phyloP scores from a whole-genome alignment of 2,888 invertebrate species.

The Xylocampa areola region DNA sequence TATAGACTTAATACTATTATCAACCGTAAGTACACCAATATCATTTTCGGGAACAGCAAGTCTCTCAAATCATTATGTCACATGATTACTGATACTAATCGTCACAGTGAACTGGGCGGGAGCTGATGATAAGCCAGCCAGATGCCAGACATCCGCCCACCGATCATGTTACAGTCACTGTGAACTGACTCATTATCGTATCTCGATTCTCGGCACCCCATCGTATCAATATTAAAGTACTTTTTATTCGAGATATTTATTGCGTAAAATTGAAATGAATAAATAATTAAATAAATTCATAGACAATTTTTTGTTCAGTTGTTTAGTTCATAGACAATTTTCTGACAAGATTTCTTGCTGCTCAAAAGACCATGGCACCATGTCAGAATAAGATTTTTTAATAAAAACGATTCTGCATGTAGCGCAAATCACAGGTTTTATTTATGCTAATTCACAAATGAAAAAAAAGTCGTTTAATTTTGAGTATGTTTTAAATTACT shows the following conservation, averaged over 20 bases:
- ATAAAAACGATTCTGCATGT: no score
- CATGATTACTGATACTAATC: slow-evolving; percentile 54
- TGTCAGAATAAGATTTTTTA: no score
- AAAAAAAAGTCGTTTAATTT: no score
- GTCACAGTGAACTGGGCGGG: slow-evolving; percentile 65
- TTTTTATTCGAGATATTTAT: slow-evolving; percentile 20
- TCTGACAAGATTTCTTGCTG: no score
- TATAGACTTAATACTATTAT: no score
- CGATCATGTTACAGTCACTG: slow-evolving; percentile 75
- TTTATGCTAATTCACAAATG: no score
- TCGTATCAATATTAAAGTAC: slow-evolving; percentile 25
- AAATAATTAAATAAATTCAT: no score
- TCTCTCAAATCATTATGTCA: slow-evolving; percentile 27
- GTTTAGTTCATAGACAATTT: no score
- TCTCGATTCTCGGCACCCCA: slow-evolving; percentile 43
- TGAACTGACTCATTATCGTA: slow-evolving; percentile 52
- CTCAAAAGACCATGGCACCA: no score
- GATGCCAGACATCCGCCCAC: slow-evolving; percentile 81
- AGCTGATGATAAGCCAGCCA: slow-evolving; percentile 77
- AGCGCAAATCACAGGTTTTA: no score
- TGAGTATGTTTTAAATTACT: slow-evolving; percentile 3
- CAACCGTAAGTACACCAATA: neutral
- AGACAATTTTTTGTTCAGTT: no score
- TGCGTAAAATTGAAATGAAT: no score
- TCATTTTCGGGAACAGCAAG: neutral